Percentiles rank a stretch among this genome's conserved stretches.
phyloP scores from a whole-genome alignment of 2,113 vertebrate species.

The Ranitomeya variabilis region DNA sequence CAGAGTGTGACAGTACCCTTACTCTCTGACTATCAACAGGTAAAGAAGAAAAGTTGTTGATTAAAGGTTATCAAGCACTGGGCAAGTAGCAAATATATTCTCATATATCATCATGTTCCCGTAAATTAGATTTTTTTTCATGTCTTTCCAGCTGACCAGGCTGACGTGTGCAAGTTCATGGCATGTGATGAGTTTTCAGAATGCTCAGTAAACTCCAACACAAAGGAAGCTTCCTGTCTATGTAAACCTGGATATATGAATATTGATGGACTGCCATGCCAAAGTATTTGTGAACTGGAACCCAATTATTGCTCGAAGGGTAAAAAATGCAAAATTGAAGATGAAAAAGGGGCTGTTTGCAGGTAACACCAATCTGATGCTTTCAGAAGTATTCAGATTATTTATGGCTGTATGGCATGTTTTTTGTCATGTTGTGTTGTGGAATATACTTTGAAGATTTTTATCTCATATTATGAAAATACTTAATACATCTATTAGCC shows the following conservation, averaged over 20 bases:
- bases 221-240: conserved; percentile 76
- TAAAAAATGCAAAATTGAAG: conserved; percentile 74
- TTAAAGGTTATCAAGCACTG: neutral
- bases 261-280: conserved; percentile 74
- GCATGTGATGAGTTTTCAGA: conserved; percentile 80
- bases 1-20: no score
- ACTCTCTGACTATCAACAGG: neutral
- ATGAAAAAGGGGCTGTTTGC: conserved; percentile 78
- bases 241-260: conserved; percentile 76
- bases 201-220: conserved; percentile 74
- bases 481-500: neutral
- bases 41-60: neutral
- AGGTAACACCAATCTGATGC: conserved; percentile 70
- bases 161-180: conserved; percentile 87
- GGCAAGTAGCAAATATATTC: neutral
- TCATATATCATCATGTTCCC: neutral
- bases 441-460: neutral
- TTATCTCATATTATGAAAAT: neutral
- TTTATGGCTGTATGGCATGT: neutral
- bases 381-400: neutral
- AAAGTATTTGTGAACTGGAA: conserved; percentile 73
- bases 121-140: neutral
- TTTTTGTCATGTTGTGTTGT: neutral
- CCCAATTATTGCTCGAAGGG: conserved; percentile 72
- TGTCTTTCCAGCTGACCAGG: conserved; percentile 80